Percentiles rank a stretch among this genome's conserved stretches.
Conservation (phyloP, 2,888 invertebrate genomes). For the Drosophila anomalata region DNA sequence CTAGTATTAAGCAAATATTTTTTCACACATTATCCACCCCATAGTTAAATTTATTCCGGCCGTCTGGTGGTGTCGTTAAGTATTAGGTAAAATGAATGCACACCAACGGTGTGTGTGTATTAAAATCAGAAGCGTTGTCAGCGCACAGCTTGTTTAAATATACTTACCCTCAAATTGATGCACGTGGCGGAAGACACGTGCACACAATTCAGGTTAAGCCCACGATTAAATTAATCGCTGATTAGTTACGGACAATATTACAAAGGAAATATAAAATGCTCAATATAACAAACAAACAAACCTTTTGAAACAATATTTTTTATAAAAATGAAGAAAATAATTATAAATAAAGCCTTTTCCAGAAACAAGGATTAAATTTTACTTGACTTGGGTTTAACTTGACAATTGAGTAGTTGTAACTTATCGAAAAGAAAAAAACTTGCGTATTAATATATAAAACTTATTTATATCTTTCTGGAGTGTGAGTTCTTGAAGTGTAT, state of each 20-base stretch:
- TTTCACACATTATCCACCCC: slow-evolving; percentile 74
- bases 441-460: no score
- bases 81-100: slow-evolving; percentile 74
- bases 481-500: no score
- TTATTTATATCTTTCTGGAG: no score
- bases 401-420: no score
- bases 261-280: slow-evolving; percentile 57
- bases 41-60: slow-evolving; percentile 63
- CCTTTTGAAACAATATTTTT: background rate
- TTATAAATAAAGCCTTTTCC: no score
- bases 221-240: slow-evolving; percentile 84
- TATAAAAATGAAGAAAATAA: no score
- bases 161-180: slow-evolving; percentile 71
- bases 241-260: slow-evolving; percentile 81
- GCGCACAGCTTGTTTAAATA: slow-evolving; percentile 62
- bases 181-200: slow-evolving; percentile 81
- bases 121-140: slow-evolving; percentile 76
- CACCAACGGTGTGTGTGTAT: slow-evolving; percentile 61
- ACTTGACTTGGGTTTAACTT: no score
- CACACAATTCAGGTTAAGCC: slow-evolving; percentile 83
- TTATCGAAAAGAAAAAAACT: no score
- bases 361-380: no score
- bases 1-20: slow-evolving; percentile 71
- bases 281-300: slow-evolving; percentile 33
- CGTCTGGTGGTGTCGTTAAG: slow-evolving; percentile 79